Base-by-base conservation (phyloP, 2,888 invertebrate species). In the Drosophila pseudotalamancana region DNA sequence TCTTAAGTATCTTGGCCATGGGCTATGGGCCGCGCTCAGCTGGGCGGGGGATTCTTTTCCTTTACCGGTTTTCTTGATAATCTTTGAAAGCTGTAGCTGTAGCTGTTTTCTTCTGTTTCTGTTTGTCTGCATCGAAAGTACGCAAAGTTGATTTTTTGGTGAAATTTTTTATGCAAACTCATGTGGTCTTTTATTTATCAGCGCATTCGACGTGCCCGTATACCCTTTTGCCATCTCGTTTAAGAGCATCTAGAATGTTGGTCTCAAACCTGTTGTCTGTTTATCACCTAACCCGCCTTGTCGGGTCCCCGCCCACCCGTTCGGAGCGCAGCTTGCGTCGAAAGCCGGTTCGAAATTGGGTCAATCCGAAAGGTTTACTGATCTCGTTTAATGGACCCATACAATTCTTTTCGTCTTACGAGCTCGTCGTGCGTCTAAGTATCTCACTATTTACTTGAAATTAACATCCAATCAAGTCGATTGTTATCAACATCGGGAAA, bases 301-400 rank as follows among this genome's bases (percentile, higher is more conserved):
- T 60, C 57, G 29, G 42, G 3, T 9, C 27, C 35, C 46, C 54
- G 21, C 19, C 62, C 62, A 49, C 43, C 49, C 51, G 55, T 11
- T 40, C 18, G 40, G 19, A 18, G 48, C 46, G 21, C 46, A 27
- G 39, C 32, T 19, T 14, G 29, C 37, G 21, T 51, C 55, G 40
- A 51, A 48, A 87, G 82, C 83, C 85, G 85, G 83, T 87, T 87
- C 63, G 34, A 54, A 83, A 84, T 66, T 84, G 66, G 83, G 83
- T 83, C 83, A 87, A 77, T 84, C 76, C 62, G 78, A 84, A 83
- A 84, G 85, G 87, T 87, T 87, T 84, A 63, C 59, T 79, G 81
- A 85, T 81, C 86, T 80, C 55, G 69, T 83, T 85, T 86, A 69
- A 79, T 68, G 60, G 69, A 46, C 59, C 4, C 63, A 55, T n/a